Percentiles rank a stretch among this genome's conserved stretches.
Conservation (phyloP, 1,140 invertebrate genomes). For the Tetranychus urticae region DNA sequence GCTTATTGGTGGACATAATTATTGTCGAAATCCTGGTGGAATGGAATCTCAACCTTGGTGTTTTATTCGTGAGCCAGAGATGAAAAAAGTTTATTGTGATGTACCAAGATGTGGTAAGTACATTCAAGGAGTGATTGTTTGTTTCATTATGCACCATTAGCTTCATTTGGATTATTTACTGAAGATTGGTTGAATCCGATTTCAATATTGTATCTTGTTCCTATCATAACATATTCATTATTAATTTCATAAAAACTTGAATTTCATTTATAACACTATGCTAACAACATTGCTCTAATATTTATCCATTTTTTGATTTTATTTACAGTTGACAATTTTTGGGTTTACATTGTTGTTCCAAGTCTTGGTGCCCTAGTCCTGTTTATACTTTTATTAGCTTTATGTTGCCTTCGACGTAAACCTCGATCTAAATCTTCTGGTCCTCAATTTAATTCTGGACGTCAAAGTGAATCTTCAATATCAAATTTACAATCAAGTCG, state of each 20-base stretch:
- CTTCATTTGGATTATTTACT: too few relatives aligned
- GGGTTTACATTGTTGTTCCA: conserved; percentile 32
- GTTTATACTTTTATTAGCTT: conserved; percentile 21
- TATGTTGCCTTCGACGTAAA: too few relatives aligned
- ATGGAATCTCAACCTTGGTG: conserved; percentile 67
- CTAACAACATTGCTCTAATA: not conserved
- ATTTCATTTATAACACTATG: not conserved
- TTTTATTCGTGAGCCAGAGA: conserved; percentile 28
- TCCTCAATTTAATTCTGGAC: too few relatives aligned
- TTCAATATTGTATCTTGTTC: too few relatives aligned
- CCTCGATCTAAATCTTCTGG: too few relatives aligned
- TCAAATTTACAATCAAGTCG: not conserved
- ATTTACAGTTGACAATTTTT: conserved; percentile 17
- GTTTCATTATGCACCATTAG: not conserved
- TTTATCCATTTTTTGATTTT: not conserved
- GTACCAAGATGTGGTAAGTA: conserved; percentile 54
- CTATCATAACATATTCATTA: too few relatives aligned
- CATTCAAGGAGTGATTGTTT: not conserved
- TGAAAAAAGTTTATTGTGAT: conserved; percentile 43
- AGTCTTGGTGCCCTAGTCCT: conserved; percentile 26
- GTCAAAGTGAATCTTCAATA: too few relatives aligned
- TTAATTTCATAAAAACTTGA: too few relatives aligned
- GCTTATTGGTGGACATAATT: conserved; percentile 60
- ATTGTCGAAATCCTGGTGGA: conserved; percentile 71
- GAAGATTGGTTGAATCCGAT: too few relatives aligned